These are phyloP conservation scores for Pachliopta kotzebuea DNA, from an alignment of 2,888 invertebrate genomes.

Conservation along the genomic window DNA sequence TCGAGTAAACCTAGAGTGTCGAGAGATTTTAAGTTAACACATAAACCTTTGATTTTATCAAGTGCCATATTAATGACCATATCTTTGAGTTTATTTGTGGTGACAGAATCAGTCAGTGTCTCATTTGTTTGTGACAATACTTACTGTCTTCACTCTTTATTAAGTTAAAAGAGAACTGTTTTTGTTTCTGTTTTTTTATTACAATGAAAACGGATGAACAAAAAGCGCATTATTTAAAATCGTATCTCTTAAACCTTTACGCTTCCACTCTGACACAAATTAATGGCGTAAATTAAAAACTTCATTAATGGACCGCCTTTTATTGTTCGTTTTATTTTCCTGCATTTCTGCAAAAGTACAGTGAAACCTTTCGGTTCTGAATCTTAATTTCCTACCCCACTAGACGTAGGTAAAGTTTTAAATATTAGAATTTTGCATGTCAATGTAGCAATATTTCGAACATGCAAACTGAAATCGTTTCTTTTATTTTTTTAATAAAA, in stretches of 20 bases:
- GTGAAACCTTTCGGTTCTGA: background rate
- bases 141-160: background rate
- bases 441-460: no score
- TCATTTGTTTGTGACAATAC: no score
- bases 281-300: constrained; percentile 26
- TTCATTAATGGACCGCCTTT: constrained; percentile 20
- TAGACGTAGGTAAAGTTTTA: background rate
- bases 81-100: no score
- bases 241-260: background rate
- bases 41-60: no score
- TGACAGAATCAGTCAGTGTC: no score
- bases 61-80: no score
- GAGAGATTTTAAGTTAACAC: no score
- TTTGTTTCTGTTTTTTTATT: background rate
- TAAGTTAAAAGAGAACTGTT: background rate
- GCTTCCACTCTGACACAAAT: constrained; percentile 15
- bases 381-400: background rate
- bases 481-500: no score
- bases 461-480: no score
- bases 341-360: background rate
- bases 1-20: no score
- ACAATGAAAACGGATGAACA: background rate
- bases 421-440: no score
- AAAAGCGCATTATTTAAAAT: constrained; percentile 1
- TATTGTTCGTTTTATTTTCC: constrained; percentile 14